Evolutionary conservation across 2,888 invertebrate species (phyloP).

Genomic region (Arctia plantaginis): DNA sequence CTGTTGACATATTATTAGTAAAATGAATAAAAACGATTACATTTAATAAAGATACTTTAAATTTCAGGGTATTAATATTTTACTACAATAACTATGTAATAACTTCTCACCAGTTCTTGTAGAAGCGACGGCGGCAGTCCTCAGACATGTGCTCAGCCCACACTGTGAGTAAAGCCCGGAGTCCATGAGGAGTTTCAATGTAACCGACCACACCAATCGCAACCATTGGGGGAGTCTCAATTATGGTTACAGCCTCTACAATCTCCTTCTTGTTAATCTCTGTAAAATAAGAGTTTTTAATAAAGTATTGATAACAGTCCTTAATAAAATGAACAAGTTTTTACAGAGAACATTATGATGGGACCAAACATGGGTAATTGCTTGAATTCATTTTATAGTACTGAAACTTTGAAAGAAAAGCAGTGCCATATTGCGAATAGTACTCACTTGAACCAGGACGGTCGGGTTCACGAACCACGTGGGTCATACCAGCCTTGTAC

Average conservation of each 20-base stretch:
- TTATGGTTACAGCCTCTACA: slow-evolving; percentile 98
- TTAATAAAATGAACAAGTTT: background rate
- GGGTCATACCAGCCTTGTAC: slow-evolving; percentile 99
- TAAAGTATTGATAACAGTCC: background rate
- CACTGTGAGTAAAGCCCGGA: slow-evolving; percentile 97
- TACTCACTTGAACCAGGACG: slow-evolving; percentile 99
- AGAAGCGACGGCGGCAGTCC: slow-evolving; percentile 99
- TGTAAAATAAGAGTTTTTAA: slow-evolving; percentile 65
- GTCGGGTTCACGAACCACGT: slow-evolving; percentile 99
- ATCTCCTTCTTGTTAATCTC: slow-evolving; percentile 99
- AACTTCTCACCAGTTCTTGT: slow-evolving; percentile 97
- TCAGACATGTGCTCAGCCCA: slow-evolving; percentile 99
- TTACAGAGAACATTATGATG: background rate
- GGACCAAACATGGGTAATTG: too few relatives aligned
- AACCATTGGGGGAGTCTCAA: slow-evolving; percentile 99
- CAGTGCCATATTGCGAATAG: background rate
- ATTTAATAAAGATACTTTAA: background rate
- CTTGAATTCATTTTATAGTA: too few relatives aligned
- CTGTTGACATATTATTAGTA: slow-evolving; percentile 71
- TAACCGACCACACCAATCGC: slow-evolving; percentile 99
- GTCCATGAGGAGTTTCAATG: slow-evolving; percentile 99
- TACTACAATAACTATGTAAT: background rate
- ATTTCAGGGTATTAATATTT: background rate
- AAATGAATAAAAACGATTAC: background rate
- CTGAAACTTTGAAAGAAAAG: too few relatives aligned